Conservation (phyloP, 2,797 vertebrate genomes). For the Rhynchonycteris naso region DNA sequence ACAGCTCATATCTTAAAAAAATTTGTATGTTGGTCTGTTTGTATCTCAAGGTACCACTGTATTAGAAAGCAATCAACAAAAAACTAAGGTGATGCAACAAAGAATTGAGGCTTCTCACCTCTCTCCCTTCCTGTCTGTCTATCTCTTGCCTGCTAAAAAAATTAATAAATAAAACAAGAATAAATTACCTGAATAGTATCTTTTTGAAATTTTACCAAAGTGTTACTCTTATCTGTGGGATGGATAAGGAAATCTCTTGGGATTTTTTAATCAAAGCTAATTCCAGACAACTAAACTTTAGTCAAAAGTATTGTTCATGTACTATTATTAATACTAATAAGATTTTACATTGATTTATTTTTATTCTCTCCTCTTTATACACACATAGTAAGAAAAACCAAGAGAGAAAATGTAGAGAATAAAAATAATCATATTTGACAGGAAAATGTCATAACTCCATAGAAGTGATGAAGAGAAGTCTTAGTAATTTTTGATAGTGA, state of each 20-base stretch:
- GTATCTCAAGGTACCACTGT: no score
- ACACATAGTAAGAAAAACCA: background rate
- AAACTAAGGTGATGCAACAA: no score
- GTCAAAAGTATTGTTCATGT: background rate
- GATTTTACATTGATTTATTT: background rate
- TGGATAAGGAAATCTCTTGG: background rate
- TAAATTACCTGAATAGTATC: background rate
- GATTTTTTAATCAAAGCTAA: background rate
- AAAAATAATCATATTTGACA: conserved; percentile 22
- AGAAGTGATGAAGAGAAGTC: conserved; percentile 2
- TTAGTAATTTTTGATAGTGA: background rate
- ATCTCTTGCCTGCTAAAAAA: no score
- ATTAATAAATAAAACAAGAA: background rate
- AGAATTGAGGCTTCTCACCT: no score
- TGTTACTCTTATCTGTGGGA: background rate
- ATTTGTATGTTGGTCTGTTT: no score
- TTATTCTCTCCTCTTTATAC: background rate
- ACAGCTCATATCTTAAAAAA: no score
- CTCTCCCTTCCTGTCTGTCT: no score
- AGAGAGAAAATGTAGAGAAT: background rate
- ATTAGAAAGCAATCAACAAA: no score
- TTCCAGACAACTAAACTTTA: background rate
- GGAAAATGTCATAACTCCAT: background rate
- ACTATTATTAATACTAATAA: background rate
- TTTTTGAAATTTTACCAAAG: background rate